Conservation (phyloP, 2,797 vertebrate genomes). For the Uromys caudimaculatus region DNA sequence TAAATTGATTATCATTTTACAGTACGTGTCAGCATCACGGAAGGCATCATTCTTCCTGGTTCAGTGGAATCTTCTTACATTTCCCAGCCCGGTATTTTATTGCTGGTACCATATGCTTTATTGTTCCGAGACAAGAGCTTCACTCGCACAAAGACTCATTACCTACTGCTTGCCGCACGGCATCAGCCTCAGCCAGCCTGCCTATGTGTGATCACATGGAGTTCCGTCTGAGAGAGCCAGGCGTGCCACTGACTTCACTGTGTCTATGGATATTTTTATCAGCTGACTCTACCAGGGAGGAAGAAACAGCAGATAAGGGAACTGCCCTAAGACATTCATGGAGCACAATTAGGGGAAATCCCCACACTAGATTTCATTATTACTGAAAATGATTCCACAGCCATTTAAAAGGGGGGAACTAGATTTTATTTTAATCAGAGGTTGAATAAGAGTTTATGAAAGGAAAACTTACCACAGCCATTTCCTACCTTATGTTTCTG, state of each 20-base stretch:
- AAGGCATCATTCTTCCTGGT: constrained; percentile 83
- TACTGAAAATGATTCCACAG: constrained; percentile 64
- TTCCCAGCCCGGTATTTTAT: constrained; percentile 92
- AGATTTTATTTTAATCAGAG: constrained; percentile 74
- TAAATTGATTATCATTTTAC: constrained; percentile 88
- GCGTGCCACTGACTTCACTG: constrained; percentile 89
- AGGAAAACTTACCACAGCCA: constrained; percentile 73
- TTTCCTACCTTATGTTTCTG: constrained; percentile 75
- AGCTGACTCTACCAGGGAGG: constrained; percentile 88
- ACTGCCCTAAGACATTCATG: constrained; percentile 86
- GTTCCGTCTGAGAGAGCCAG: constrained; percentile 93
- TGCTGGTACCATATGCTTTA: constrained; percentile 95
- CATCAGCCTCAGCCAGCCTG: constrained; percentile 94
- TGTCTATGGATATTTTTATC: constrained; percentile 90
- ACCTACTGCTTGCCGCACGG: constrained; percentile 95
- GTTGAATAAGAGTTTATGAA: constrained; percentile 78
- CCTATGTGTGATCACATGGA: constrained; percentile 96
- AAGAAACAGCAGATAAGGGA: constrained; percentile 87
- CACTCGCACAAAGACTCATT: constrained; percentile 98
- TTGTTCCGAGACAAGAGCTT: constrained; percentile 93
- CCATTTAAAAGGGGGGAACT: constrained; percentile 75
- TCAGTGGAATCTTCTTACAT: constrained; percentile 89
- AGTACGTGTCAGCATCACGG: constrained; percentile 84
- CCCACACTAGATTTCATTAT: constrained; percentile 73
- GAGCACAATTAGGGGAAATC: constrained; percentile 85